These are phyloP conservation scores for Scaptomyza reducta DNA, from an alignment of 2,888 invertebrate genomes.

Conservation along the genomic window DNA sequence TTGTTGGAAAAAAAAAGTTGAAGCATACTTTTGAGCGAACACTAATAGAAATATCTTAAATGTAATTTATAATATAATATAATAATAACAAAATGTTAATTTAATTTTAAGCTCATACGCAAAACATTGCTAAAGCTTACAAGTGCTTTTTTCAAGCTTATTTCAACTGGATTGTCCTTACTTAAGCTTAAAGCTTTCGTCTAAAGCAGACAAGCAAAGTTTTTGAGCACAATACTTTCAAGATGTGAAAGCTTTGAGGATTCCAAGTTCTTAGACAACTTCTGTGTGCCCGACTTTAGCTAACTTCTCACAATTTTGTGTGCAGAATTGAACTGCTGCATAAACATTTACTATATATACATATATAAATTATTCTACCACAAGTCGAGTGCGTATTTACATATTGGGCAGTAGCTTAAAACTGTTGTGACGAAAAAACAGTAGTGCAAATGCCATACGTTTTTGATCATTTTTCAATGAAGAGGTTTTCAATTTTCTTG, in stretches of 20 bases:
- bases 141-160: not conserved
- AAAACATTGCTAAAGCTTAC: not conserved
- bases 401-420: constrained; percentile 11
- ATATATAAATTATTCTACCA: constrained; percentile 23
- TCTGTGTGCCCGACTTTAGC: constrained; percentile 18
- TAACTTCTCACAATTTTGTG: constrained; percentile 17
- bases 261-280: constrained; percentile 15
- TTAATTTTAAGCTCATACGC: too few relatives aligned
- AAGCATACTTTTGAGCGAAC: too few relatives aligned
- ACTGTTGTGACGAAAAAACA: not conserved
- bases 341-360: too few relatives aligned
- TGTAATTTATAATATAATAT: too few relatives aligned
- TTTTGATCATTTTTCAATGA: too few relatives aligned
- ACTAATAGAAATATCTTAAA: too few relatives aligned
- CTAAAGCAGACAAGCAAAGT: not conserved
- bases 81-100: too few relatives aligned
- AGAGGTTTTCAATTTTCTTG: too few relatives aligned
- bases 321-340: not conserved
- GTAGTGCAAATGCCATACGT: too few relatives aligned
- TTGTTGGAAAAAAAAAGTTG: too few relatives aligned
- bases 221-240: too few relatives aligned
- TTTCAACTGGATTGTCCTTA: not conserved
- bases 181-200: constrained; percentile 1
- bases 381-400: constrained; percentile 17
- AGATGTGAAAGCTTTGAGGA: not conserved